Evolutionary conservation across 2,113 vertebrate species (phyloP).

Genomic region (Paramormyrops kingsleyae): DNA sequence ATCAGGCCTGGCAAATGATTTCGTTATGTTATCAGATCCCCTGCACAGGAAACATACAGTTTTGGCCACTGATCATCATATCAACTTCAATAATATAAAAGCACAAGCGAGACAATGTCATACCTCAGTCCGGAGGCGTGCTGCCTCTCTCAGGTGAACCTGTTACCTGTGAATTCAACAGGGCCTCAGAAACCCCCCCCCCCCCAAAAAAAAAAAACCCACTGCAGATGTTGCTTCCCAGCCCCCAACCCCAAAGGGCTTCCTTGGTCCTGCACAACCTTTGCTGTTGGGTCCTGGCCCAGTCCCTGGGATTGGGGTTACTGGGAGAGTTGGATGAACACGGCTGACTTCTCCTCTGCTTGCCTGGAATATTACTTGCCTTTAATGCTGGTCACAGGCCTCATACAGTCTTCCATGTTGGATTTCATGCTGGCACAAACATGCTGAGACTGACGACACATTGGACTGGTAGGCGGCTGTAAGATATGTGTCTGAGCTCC

Average conservation of each 20-base stretch:
- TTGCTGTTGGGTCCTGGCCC: background rate
- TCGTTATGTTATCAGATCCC: background rate
- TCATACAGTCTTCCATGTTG: conserved; percentile 4
- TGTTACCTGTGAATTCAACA: background rate
- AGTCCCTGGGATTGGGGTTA: background rate
- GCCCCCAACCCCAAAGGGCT: background rate
- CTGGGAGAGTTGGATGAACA: background rate
- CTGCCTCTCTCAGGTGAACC: background rate
- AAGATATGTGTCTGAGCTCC: background rate
- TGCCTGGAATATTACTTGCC: background rate
- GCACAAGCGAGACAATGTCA: background rate
- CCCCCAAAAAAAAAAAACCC: background rate
- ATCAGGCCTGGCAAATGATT: background rate
- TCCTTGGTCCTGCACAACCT: background rate
- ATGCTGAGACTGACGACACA: background rate
- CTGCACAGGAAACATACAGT: background rate
- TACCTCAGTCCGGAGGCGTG: background rate
- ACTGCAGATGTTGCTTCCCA: background rate
- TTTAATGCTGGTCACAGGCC: background rate
- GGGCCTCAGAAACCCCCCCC: background rate
- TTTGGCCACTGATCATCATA: background rate
- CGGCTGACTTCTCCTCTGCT: background rate
- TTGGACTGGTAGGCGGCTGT: background rate
- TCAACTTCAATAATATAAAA: background rate
- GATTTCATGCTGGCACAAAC: background rate